phyloP scores from a whole-genome alignment of 2,888 invertebrate species.

The Synergus gifuensis region DNA sequence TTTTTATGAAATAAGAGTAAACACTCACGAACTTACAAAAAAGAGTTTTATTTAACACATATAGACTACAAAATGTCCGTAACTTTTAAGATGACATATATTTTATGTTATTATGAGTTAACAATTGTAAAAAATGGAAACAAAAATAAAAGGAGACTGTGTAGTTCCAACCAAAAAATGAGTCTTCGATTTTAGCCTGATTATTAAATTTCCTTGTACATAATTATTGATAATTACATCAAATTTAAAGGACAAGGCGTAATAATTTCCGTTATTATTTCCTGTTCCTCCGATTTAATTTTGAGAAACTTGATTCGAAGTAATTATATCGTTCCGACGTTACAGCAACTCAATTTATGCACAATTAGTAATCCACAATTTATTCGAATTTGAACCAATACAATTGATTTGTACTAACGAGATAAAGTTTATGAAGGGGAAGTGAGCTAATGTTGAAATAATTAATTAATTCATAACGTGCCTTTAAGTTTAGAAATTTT shows the following conservation, averaged over 20 bases:
- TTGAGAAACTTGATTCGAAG: neutral
- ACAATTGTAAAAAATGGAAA: slow-evolving; percentile 7
- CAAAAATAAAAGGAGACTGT: neutral
- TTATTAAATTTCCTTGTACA: too few species aligned
- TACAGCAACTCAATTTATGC: neutral
- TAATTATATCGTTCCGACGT: neutral
- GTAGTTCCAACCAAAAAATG: slow-evolving; percentile 5
- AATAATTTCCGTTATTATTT: too few species aligned
- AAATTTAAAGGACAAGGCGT: too few species aligned
- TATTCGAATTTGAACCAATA: neutral
- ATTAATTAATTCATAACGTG: too few species aligned
- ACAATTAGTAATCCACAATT: neutral
- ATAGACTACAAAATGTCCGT: neutral
- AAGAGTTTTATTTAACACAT: neutral
- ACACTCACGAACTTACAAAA: neutral
- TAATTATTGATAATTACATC: too few species aligned
- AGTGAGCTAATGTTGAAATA: neutral
- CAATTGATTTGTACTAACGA: neutral
- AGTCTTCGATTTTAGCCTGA: neutral
- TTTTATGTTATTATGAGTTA: neutral
- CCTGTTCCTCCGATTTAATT: neutral
- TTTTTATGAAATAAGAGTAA: neutral
- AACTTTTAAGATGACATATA: neutral
- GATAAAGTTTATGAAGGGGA: neutral
- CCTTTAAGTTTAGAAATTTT: too few species aligned